Conservation (phyloP, 2,888 invertebrate genomes). For the Agriotes lineatus region DNA sequence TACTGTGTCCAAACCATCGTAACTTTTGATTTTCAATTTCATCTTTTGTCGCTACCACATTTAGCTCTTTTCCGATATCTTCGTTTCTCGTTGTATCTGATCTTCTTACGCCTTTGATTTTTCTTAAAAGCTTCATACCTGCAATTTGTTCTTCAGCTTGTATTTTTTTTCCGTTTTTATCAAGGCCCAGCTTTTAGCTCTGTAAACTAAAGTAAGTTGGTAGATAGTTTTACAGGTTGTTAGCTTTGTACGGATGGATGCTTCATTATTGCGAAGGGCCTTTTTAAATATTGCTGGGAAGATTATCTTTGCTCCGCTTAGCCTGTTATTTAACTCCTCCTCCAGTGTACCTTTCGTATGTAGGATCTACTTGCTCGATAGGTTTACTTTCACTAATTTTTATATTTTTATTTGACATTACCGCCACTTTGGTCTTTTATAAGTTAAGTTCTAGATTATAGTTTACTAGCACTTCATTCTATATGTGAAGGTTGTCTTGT, state of each 20-base stretch:
- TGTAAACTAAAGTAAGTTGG: not conserved
- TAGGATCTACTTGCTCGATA: not conserved
- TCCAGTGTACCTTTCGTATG: not conserved
- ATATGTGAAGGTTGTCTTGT: not conserved
- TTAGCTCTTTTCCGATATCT: no score
- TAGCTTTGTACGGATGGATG: not conserved
- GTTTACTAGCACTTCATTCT: no score
- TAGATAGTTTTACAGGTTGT: not conserved
- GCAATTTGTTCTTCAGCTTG: not conserved
- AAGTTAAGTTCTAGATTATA: no score
- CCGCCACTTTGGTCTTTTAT: no score
- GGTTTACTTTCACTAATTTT: no score
- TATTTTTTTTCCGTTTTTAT: not conserved
- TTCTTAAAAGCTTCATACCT: no score
- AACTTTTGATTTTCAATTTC: no score
- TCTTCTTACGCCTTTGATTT: no score
- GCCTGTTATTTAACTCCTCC: not conserved
- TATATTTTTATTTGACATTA: no score
- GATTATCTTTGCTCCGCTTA: not conserved
- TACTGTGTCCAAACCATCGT: no score
- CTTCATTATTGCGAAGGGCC: not conserved
- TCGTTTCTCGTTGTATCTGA: no score
- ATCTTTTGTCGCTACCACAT: no score
- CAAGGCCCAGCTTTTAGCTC: not conserved
- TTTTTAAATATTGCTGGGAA: not conserved